These are phyloP conservation scores for Epinephelus coioides DNA, from an alignment of 2,797 vertebrate genomes.

Conservation along the genomic window DNA sequence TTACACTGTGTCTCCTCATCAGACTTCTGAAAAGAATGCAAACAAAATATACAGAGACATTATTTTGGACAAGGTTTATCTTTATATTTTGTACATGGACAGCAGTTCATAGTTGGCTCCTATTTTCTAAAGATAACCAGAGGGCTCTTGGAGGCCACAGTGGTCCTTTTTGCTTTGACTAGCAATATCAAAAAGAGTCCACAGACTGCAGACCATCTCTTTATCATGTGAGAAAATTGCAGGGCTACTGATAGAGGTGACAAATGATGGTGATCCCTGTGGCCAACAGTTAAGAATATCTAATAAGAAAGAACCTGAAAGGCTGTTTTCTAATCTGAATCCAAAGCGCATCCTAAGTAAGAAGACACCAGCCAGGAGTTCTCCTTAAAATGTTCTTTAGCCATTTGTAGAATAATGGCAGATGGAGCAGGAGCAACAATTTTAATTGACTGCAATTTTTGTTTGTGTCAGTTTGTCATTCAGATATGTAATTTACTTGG, in stretches of 20 bases:
- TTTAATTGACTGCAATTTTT: not conserved
- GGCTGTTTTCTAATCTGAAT: not conserved
- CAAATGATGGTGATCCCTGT: not conserved
- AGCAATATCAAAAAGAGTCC: not conserved
- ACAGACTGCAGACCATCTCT: not conserved
- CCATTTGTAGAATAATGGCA: not conserved
- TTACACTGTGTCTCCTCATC: not conserved
- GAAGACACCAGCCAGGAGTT: not conserved
- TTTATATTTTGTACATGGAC: too few relatives aligned
- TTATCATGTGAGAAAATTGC: not conserved
- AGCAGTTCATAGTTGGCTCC: not conserved
- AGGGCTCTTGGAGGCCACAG: not conserved
- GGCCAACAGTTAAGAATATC: not conserved
- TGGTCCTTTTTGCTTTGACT: not conserved
- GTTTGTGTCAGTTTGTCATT: not conserved
- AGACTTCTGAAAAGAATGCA: not conserved
- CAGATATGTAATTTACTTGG: not conserved
- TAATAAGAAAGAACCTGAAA: not conserved
- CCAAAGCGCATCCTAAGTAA: not conserved
- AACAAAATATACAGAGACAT: too few relatives aligned
- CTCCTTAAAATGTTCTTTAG: not conserved
- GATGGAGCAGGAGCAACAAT: not conserved
- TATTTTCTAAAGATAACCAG: not conserved
- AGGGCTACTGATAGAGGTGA: not conserved
- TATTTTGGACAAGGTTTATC: too few relatives aligned